Base-by-base conservation (phyloP, 2,797 vertebrate genomes). In the Sebastes cheni region DNA sequence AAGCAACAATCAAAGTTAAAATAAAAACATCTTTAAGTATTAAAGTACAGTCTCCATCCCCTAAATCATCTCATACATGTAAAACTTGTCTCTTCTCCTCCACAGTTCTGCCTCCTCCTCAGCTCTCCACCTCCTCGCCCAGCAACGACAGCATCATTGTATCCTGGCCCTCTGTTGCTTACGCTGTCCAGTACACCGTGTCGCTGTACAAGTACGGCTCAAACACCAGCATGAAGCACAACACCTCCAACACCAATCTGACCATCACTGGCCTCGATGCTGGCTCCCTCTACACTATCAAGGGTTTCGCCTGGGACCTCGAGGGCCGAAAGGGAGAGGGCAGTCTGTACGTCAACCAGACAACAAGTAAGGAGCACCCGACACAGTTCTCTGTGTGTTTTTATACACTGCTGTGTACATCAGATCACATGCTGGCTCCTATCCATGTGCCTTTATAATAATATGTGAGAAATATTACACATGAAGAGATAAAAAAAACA, bases 51-150 rank as follows among this genome's bases (percentile, higher is more conserved):
- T 54, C 52, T 8, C 23, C 1, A 22, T 56, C 13, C n/a, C 29
- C 29, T 4, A 61, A 39, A 75, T 29, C 9, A 39, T 39, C 25
- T 30, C 10, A 25, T 13, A 20, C 10, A 67, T n/a, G 2, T 65
- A 22, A 61, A 73, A 55, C 36, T 50, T 62, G 42, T 46, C 14
- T 81, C 16, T 71, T 79, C 29, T 74, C 55, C 61, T 87, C 81
- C 69, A 32, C 93, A 99, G 98, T 97, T 56, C 86, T 99, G 91
- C 88, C 96, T 39, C 94, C 97, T 72, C 96, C 96, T 0, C 10
- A 95, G 80, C 84, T 97, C 39, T 90, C 87, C 67, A 87, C 95
- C 67, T 95, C 87, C 70, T 98, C 97, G 65, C 95, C 86, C 0
- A 95, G 89, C 39, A 96, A 95, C 59, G 88, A 95, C 91, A 97